Evolutionary conservation across 2,113 vertebrate genomes (phyloP).

Genomic region (Panthera tigris): DNA sequence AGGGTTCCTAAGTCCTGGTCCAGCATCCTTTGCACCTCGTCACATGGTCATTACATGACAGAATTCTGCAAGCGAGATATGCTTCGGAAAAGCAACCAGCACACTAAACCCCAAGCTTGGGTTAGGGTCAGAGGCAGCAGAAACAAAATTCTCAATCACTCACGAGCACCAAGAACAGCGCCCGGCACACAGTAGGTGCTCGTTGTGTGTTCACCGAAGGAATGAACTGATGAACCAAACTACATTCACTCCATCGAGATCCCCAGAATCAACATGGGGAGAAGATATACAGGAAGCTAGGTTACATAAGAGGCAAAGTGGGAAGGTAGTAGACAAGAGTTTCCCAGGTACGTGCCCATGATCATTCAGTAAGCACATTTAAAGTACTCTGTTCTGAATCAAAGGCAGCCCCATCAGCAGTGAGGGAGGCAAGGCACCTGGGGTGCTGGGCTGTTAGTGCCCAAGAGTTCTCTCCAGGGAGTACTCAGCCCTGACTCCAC

Average conservation of each 20-base stretch:
- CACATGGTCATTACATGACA: accelerated
- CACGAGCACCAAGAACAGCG: neutral
- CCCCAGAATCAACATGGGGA: neutral
- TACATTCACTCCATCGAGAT: neutral
- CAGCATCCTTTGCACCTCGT: neutral
- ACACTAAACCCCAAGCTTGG: no score
- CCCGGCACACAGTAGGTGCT: neutral
- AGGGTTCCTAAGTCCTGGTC: neutral
- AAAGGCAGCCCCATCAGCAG: constrained; percentile 40
- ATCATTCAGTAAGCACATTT: constrained; percentile 62
- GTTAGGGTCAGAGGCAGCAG: neutral
- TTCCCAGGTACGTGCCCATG: constrained; percentile 45
- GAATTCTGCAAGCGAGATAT: neutral
- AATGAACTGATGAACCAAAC: neutral
- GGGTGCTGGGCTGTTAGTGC: accelerated
- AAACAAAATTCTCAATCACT: neutral
- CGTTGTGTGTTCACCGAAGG: no score
- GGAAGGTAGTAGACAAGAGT: constrained; percentile 34
- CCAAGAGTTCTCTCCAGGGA: accelerated
- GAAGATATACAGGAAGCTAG: constrained; percentile 35
- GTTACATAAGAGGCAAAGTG: constrained; percentile 49
- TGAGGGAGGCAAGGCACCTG: constrained; percentile 22
- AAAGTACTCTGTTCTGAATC: constrained; percentile 69
- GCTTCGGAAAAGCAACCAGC: neutral
- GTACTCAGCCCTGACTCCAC: neutral